A percentile compares a stretch with the other conserved stretches of the same genome.
Evolutionary conservation across 2,888 invertebrate species (phyloP).

Genomic region (Helicoverpa assulta): DNA sequence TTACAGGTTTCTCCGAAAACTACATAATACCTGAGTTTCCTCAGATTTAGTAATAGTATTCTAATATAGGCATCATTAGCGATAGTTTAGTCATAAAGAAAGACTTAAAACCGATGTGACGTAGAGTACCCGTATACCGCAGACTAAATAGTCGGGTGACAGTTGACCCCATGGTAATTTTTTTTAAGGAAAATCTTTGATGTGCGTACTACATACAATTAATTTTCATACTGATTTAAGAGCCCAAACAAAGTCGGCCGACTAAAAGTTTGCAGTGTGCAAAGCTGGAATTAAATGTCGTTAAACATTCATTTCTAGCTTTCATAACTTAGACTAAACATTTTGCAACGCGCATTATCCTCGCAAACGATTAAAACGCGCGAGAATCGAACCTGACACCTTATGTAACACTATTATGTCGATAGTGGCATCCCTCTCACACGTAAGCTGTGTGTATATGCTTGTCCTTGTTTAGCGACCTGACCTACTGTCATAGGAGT

Average conservation of each 20-base stretch:
- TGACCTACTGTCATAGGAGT: conserved; percentile 57
- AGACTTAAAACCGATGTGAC: conserved; percentile 1
- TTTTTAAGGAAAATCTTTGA: no score
- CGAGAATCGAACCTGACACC: conserved; percentile 58
- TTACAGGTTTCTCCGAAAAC: background rate
- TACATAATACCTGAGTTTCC: conserved; percentile 3
- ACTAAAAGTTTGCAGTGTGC: no score
- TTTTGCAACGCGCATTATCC: conserved; percentile 52
- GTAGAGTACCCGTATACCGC: no score
- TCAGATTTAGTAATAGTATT: conserved; percentile 30
- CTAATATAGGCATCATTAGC: background rate
- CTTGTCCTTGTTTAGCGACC: conserved; percentile 50
- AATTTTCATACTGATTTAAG: no score
- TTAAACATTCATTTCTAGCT: conserved; percentile 38
- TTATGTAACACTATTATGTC: conserved; percentile 61
- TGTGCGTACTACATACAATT: no score
- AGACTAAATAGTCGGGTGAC: no score
- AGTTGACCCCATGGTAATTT: no score
- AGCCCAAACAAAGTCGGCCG: no score
- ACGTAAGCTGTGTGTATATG: conserved; percentile 20
- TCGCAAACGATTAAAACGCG: conserved; percentile 59
- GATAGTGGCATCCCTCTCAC: conserved; percentile 47
- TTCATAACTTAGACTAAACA: conserved; percentile 47
- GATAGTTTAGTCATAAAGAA: conserved; percentile 12
- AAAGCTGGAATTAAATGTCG: no score